These are phyloP conservation scores for Himantopus leucocephalus DNA, from an alignment of 2,113 vertebrate species.

Conservation along the genomic window DNA sequence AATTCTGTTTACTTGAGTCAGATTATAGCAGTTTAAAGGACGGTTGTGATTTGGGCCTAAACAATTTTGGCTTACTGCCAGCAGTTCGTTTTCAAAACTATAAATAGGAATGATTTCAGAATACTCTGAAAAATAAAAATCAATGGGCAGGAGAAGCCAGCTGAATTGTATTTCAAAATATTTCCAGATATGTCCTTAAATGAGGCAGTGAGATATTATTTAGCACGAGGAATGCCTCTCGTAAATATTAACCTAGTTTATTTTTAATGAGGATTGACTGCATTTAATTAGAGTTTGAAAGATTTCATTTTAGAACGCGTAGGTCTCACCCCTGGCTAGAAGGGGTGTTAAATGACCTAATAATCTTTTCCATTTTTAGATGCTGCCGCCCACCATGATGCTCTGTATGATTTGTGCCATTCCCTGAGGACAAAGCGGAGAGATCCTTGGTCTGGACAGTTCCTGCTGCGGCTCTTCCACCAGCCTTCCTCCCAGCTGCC, in stretches of 20 bases:
- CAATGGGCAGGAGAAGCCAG: not conserved
- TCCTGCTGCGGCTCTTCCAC: not conserved
- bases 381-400: not conserved
- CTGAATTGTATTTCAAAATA: not conserved
- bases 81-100: not conserved
- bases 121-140: conserved; percentile 15
- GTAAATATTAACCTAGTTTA: conserved; percentile 42
- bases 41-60: conserved; percentile 11
- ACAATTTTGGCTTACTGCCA: conserved; percentile 29
- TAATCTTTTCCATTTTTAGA: conserved; percentile 42
- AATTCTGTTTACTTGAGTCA: conserved; percentile 5
- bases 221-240: not conserved
- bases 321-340: not conserved
- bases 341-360: conserved; percentile 18
- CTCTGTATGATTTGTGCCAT: not conserved
- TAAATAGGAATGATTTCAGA: conserved; percentile 43
- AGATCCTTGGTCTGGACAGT: not conserved
- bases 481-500: not conserved
- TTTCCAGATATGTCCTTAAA: not conserved
- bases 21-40: not conserved
- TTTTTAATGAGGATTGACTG: conserved; percentile 25
- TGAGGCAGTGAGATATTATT: not conserved
- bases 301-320: not conserved
- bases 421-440: not conserved
- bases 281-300: conserved; percentile 33